Evolutionary conservation across 2,888 invertebrate genomes (phyloP), one percentile per base, ranked within the genome.

Genomic region (Amaurobius ferox): DNA sequence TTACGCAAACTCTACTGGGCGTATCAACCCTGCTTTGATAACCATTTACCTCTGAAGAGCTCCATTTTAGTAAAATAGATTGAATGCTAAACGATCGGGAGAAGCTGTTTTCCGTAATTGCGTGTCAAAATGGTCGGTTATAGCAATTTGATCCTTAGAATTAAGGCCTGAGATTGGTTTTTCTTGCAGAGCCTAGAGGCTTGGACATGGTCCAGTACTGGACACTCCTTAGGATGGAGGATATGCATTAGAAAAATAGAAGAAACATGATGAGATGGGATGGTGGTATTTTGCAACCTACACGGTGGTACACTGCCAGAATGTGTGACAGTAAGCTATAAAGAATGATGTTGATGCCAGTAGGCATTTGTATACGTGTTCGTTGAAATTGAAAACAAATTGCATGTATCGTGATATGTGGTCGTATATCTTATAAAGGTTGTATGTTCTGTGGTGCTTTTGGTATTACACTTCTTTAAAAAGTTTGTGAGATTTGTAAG

Each of bases 141-240:
- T 61, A 62, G 71, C 79, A 71, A 79, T 79, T 79, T 79, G 79
- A 79, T 71, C 71, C 71, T 70, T 19, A 61, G 79, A 79, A 71
- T 79, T 79, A 79, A 40, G 55, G 26, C 61, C 16, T 13, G 28
- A 13, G 40, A 44, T 64, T 40, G 55, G 23, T n/a, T 23, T 55
- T 55, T 55, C 3, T 55, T 55, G n/a, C n/a, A 32, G 30, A 3
- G 64, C 29, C 64, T n/a, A 64, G 64, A 64, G 64, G 29, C 5
- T 64, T 29, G 23, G 23, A 23, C 16, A 2, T 28, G 7, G 9
- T 13, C 61, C 61, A 61, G n/a, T 16, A 13, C 2, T 1, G 64
- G 64, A 64, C 64, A 64, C 64, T 64, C 64, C 64, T 64, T 64
- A 29, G 13, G 30, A 1, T 23, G 2, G 35, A 35, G 9, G 35